These are phyloP conservation scores for Anomalospiza imberbis DNA, from an alignment of 2,797 vertebrate genomes.

Conservation along the genomic window DNA sequence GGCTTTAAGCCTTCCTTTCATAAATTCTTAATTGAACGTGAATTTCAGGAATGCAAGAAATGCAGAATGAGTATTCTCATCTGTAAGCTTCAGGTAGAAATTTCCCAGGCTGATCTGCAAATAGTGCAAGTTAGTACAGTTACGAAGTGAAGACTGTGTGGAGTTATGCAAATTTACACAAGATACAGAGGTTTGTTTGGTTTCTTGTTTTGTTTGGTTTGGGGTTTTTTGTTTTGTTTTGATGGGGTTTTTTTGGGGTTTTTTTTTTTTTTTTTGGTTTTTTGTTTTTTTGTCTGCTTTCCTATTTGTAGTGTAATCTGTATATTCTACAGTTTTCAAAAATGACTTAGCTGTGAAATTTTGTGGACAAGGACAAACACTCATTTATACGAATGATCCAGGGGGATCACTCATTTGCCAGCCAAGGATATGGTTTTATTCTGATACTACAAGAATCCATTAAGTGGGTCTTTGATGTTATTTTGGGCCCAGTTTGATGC, in stretches of 20 bases:
- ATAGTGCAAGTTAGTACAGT: not conserved
- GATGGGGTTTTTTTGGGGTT: too few species aligned
- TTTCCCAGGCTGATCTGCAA: not conserved
- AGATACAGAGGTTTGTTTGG: not conserved
- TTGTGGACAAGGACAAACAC: not conserved
- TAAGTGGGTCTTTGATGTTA: not conserved
- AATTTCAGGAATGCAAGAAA: not conserved
- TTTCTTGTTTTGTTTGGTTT: not conserved
- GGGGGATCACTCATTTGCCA: not conserved
- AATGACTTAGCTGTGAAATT: not conserved
- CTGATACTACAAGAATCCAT: not conserved
- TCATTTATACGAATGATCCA: not conserved
- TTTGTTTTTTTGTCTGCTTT: not conserved
- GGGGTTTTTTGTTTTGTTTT: not conserved
- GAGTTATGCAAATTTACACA: not conserved
- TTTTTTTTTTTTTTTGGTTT: too few species aligned
- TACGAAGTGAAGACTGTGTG: not conserved
- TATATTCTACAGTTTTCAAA: not conserved
- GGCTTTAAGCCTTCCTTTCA: not conserved
- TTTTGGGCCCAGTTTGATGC: not conserved
- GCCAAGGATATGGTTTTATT: not conserved
- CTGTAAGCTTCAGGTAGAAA: not conserved
- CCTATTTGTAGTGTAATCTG: not conserved
- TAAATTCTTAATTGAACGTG: not conserved
- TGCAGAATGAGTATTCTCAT: not conserved